These are phyloP conservation scores for Spicauda simplicius DNA, from an alignment of 2,888 invertebrate species.

Conservation along the genomic window DNA sequence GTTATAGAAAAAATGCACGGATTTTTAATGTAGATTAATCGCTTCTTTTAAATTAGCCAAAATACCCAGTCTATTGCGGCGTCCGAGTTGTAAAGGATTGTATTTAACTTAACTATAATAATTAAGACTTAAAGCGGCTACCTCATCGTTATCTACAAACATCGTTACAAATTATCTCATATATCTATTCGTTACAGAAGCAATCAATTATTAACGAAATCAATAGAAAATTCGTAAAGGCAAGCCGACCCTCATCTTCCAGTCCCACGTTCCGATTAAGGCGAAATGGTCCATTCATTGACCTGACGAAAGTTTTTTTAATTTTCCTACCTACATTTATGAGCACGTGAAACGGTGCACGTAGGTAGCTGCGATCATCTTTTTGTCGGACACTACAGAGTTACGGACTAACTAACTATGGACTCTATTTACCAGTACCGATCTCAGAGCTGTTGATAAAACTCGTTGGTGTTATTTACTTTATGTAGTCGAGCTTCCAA, in stretches of 20 bases:
- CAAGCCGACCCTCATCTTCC: neutral
- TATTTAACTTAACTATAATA: too few species aligned
- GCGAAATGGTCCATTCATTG: neutral
- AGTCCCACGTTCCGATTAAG: neutral
- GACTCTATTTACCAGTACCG: slow-evolving; percentile 54
- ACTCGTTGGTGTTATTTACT: slow-evolving; percentile 63
- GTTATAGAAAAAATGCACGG: too few species aligned
- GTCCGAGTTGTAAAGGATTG: too few species aligned
- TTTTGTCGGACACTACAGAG: slow-evolving; percentile 22
- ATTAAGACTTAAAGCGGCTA: too few species aligned
- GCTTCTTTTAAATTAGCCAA: too few species aligned
- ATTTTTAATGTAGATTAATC: too few species aligned
- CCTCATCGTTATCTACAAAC: too few species aligned
- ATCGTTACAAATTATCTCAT: too few species aligned
- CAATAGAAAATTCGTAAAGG: neutral
- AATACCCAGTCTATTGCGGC: too few species aligned
- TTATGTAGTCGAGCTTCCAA: slow-evolving; percentile 58
- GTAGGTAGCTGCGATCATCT: slow-evolving; percentile 27
- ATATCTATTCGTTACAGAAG: too few species aligned
- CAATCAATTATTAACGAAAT: neutral
- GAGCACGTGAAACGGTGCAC: slow-evolving; percentile 24
- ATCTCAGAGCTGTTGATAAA: slow-evolving; percentile 62
- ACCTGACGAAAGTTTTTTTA: slow-evolving; percentile 6
- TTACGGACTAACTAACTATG: slow-evolving; percentile 14
- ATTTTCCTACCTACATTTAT: slow-evolving; percentile 28